Evolutionary conservation across 2,888 invertebrate species (phyloP).

Genomic region (Drosophila diplacantha): DNA sequence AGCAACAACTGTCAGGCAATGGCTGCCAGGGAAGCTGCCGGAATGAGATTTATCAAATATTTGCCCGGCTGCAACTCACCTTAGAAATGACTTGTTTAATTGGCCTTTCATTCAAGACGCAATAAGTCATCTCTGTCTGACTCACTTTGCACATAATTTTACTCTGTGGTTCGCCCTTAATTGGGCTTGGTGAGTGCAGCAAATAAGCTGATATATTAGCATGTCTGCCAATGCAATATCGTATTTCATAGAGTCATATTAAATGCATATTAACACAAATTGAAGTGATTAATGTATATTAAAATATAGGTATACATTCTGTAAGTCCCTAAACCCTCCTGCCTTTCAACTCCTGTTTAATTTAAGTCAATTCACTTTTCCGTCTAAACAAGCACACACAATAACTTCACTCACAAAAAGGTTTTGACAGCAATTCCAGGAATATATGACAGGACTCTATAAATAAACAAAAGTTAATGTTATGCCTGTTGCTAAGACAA

Average conservation of each 20-base stretch:
- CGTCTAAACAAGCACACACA: neutral
- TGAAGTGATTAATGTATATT: neutral
- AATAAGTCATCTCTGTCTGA: conserved; percentile 5
- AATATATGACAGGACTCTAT: conserved; percentile 19
- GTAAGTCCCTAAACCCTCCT: neutral
- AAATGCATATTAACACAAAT: neutral
- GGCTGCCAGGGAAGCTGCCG: conserved; percentile 4
- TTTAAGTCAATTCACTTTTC: neutral
- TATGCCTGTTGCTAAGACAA: conserved; percentile 53
- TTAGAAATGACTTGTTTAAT: conserved; percentile 2
- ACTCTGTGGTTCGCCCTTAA: neutral
- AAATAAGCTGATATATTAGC: neutral
- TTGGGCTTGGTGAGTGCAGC: neutral
- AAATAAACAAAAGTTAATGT: conserved; percentile 44
- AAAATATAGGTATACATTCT: neutral
- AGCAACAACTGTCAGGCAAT: neutral
- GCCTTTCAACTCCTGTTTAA: neutral
- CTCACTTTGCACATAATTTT: conserved; percentile 7
- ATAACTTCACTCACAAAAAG: conserved; percentile 10
- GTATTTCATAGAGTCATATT: neutral
- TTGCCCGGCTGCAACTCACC: neutral
- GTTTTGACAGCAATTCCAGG: conserved; percentile 2
- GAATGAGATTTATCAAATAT: conserved; percentile 11
- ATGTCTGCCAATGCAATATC: neutral
- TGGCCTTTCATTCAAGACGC: neutral